Evolutionary conservation across 2,113 vertebrate genomes (phyloP), one percentile per base, ranked within the genome.

Genomic region (Silurus glanis): DNA sequence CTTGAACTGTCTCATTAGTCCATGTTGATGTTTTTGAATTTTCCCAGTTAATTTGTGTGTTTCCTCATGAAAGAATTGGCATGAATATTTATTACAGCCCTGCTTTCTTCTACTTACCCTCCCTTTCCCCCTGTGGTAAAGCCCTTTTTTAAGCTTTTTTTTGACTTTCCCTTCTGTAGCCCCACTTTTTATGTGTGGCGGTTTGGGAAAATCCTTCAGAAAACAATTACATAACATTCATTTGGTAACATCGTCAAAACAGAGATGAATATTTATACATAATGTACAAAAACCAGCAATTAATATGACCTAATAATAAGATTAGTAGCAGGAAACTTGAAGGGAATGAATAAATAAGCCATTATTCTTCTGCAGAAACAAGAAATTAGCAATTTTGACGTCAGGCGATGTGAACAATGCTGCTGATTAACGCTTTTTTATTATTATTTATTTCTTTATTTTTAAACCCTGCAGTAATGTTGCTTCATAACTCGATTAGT

Each of bases 71-170:
- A 86, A 49, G 23, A 76, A 37, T 23, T 28, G n/a, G 74, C 59
- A 78, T 85, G 72, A 25, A 49, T n/a, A 9, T 86, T 21, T 85
- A 28, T 78, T 66, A 28, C 6, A 81, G 56, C n/a, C 16, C 2
- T 21, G 47, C 9, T 45, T 51, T 19, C n/a, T 19, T 25, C 37
- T 74, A 5, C 19, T 28, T 19, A 23, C 28, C 76, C 66, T 25
- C 25, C 21, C 16, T 47, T 2, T 53, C 49, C 85, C 55, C 10
- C 6, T 45, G 47, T 67, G 66, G 69, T 49, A 8, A 76, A 21
- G 49, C 86, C 58, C 21, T 79, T n/a, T 64, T 45, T 47, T 74
- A 5, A 76, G 37, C 61, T 51, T 5, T 17, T 76, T 85, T 71
- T 76, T 53, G 13, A 55, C 49, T 10, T 83, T 86, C 17, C 56